These are phyloP conservation scores for Gymnoscopelus microlampas DNA, from an alignment of 2,797 vertebrate species.

Conservation along the genomic window DNA sequence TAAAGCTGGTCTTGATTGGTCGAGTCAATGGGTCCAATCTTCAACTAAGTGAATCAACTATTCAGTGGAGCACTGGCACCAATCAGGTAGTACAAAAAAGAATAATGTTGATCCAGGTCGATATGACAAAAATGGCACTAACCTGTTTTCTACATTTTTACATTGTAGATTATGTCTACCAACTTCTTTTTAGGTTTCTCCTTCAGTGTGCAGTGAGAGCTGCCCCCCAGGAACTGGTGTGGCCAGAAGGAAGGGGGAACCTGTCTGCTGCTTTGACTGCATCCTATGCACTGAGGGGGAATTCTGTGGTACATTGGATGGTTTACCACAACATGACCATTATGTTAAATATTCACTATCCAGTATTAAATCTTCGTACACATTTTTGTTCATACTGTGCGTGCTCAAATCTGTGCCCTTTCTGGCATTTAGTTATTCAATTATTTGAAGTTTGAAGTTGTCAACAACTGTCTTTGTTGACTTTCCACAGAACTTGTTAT, in stretches of 20 bases:
- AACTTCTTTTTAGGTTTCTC: constrained; percentile 59
- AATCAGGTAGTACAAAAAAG: constrained; percentile 46
- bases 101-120: neutral
- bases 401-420: too few species aligned
- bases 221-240: constrained; percentile 62
- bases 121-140: neutral
- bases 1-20: constrained; percentile 69
- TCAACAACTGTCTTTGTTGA: too few species aligned
- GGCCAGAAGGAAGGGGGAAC: constrained; percentile 54
- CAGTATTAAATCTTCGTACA: too few species aligned
- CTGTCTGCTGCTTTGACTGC: constrained; percentile 68
- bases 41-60: constrained; percentile 69
- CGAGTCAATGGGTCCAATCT: constrained; percentile 72
- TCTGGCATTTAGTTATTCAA: too few species aligned
- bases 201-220: constrained; percentile 51
- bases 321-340: too few species aligned
- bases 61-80: constrained; percentile 75
- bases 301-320: too few species aligned
- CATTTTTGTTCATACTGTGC: too few species aligned
- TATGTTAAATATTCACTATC: too few species aligned
- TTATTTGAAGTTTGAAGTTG: too few species aligned
- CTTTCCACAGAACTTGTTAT: too few species aligned
- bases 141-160: neutral
- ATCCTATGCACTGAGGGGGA: constrained; percentile 6
- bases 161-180: neutral